phyloP scores from a whole-genome alignment of 2,888 invertebrate species.

The Stenurella melanura region DNA sequence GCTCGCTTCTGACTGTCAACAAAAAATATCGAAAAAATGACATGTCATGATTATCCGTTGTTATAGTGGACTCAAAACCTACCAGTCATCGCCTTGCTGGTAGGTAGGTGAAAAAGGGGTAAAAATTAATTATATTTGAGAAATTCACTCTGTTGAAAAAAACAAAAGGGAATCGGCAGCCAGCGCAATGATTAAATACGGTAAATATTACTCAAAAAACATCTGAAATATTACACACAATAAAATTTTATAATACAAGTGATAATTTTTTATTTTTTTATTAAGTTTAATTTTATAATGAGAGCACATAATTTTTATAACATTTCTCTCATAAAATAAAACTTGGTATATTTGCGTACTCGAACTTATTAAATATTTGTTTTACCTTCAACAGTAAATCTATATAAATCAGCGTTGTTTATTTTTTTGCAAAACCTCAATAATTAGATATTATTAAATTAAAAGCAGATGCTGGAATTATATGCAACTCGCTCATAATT shows the following conservation, averaged over 20 bases:
- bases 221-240: neutral
- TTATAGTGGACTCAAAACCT: neutral
- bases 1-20: neutral
- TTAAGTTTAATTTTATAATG: constrained; percentile 22
- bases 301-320: constrained; percentile 20
- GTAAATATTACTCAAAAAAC: neutral
- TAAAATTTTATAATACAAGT: constrained; percentile 14
- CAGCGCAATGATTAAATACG: too few species aligned
- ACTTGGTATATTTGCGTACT: constrained; percentile 8
- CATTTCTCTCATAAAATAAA: constrained; percentile 20
- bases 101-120: constrained; percentile 23
- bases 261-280: constrained; percentile 2
- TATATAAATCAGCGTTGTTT: constrained; percentile 30
- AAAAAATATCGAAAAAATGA: constrained; percentile 13
- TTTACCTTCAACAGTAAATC: constrained; percentile 35
- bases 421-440: constrained; percentile 19
- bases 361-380: constrained; percentile 29
- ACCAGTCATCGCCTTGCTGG: constrained; percentile 20
- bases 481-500: neutral
- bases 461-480: neutral
- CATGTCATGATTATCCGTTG: constrained; percentile 22
- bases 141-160: constrained; percentile 8
- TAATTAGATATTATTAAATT: constrained; percentile 16
- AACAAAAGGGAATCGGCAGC: neutral
- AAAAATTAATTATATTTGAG: constrained; percentile 24